Conservation (phyloP, 37 sponge, comb jelly and placozoan species). For the Oscarella lobularis region DNA sequence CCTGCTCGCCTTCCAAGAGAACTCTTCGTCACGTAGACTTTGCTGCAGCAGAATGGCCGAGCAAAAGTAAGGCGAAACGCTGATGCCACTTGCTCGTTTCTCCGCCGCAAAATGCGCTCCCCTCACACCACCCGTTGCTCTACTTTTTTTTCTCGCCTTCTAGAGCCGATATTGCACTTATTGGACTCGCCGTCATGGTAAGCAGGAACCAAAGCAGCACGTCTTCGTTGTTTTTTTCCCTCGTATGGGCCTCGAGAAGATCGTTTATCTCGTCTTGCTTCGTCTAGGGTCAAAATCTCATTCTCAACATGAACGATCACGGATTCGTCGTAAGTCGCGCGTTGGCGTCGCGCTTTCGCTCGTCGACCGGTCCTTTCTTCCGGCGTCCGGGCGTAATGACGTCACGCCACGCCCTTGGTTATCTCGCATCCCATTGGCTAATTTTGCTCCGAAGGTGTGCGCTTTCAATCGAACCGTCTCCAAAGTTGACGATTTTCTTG, state of each 20-base stretch:
- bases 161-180: slow-evolving; percentile 92
- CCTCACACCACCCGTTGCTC: neutral
- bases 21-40: too few relatives aligned
- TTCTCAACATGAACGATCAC: slow-evolving; percentile 97
- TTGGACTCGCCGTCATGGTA: slow-evolving; percentile 96
- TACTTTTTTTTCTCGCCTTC: neutral
- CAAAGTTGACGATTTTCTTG: slow-evolving; percentile 79
- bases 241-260: too few relatives aligned
- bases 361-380: too few relatives aligned
- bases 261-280: neutral
- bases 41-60: neutral
- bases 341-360: neutral
- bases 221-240: neutral
- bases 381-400: neutral
- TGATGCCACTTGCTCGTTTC: too few relatives aligned
- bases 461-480: slow-evolving; percentile 84
- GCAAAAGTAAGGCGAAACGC: too few relatives aligned
- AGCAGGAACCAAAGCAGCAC: slow-evolving; percentile 10
- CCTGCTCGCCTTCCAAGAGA: too few relatives aligned
- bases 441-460: slow-evolving; percentile 47
- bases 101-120: neutral
- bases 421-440: too few relatives aligned
- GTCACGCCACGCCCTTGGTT: slow-evolving; percentile 1
- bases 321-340: slow-evolving; percentile 61
- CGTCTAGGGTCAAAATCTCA: slow-evolving; percentile 85